These are phyloP conservation scores for Drosophila lacteicornis DNA, from an alignment of 1,140 invertebrate genomes.

Conservation along the genomic window DNA sequence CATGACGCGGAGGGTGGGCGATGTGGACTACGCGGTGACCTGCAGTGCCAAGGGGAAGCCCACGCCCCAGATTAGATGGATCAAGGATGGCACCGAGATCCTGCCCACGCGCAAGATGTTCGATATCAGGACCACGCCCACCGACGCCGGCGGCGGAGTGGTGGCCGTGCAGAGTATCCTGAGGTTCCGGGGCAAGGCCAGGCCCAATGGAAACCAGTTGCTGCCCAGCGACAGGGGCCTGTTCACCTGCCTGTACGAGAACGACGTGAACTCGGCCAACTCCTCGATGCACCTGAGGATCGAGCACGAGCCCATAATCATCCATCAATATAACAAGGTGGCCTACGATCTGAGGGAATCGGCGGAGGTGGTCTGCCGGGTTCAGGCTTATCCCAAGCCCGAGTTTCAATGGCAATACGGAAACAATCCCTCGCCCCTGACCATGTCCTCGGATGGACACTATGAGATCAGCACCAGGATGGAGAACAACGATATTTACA, in stretches of 20 bases:
- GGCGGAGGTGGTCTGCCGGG: constrained; percentile 93
- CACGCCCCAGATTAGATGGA: constrained; percentile 92
- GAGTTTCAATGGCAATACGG: constrained; percentile 96
- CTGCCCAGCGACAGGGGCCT: constrained; percentile 93
- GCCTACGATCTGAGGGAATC: constrained; percentile 93
- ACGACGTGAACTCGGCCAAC: constrained; percentile 94
- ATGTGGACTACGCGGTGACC: constrained; percentile 91
- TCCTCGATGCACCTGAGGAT: constrained; percentile 95
- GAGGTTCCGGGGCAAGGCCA: constrained; percentile 90
- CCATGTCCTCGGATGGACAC: constrained; percentile 91
- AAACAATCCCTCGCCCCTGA: constrained; percentile 89
- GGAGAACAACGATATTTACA: constrained; percentile 94
- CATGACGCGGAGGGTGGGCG: constrained; percentile 91
- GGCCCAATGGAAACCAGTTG: constrained; percentile 91
- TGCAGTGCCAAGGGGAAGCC: constrained; percentile 95
- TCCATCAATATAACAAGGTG: constrained; percentile 94
- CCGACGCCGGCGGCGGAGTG: constrained; percentile 90
- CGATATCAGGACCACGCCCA: constrained; percentile 91
- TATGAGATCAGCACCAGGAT: constrained; percentile 93
- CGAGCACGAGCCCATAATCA: constrained; percentile 94
- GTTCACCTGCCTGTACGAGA: constrained; percentile 95
- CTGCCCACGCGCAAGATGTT: constrained; percentile 91
- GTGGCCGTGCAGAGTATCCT: constrained; percentile 93
- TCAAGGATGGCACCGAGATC: constrained; percentile 93
- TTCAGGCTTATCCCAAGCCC: constrained; percentile 95